Base-by-base conservation (phyloP, 92 coral and sea anemone species). In the Plumapathes pennacea region DNA sequence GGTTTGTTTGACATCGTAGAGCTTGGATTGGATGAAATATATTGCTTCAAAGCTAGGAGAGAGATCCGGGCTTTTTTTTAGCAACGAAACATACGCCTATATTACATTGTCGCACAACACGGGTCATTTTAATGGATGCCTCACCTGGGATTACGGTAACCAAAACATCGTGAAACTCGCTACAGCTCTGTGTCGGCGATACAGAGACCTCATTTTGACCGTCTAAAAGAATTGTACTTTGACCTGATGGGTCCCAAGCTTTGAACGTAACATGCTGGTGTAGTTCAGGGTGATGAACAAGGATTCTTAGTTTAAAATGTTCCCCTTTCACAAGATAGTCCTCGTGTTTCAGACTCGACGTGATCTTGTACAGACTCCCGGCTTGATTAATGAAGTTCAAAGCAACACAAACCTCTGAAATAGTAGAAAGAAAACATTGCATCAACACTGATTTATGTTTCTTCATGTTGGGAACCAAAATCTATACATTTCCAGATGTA, bases 361-460 rank as follows among this genome's bases (percentile, higher is more conserved):
- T 55, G 10, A 77, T 41, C 19, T 51, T 49, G 41, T 67, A 77
- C 8, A 71, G 71, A 39, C 55, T 46, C 4, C 40, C 36, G 13
- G 72, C 32, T 20, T 68, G 25, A 50, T 77, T 77, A 51, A 59
- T 51, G 65, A 77, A 77, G 34, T 59, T 58, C 26, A 77, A 11
- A 4, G 77, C 70, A 0, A 77, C 71, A 23, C 84, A 77, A 40
- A 32, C 50, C 29, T 50, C 83, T 76, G 34, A 36, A 50, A 47
- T 37, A 24, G n/a, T 20, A 26, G 36, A 17, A 13, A 0, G 11
- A 21, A 11, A 4, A 11, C 41, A 20, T 33, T 10, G 12, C n/a
- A n/a, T n/a, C n/a, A n/a, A n/a, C n/a, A n/a, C n/a, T n/a, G n/a
- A n/a, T n/a, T n/a, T n/a, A n/a, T n/a, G n/a, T n/a, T n/a, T n/a